phyloP scores from a whole-genome alignment of 2,113 vertebrate species.

The Cnemophilus loriae region DNA sequence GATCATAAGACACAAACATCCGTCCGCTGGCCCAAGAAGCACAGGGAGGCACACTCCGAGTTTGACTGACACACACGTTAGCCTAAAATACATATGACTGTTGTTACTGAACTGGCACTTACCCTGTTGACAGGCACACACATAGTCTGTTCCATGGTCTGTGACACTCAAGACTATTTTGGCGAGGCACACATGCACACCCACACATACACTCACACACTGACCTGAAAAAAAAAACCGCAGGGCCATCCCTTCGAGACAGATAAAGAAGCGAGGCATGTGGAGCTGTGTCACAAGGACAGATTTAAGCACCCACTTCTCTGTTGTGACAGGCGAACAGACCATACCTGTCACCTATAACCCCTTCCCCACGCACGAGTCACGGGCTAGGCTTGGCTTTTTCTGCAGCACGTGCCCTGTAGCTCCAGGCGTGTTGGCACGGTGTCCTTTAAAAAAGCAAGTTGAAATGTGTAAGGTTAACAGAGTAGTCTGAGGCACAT shows the following conservation, averaged over 20 bases:
- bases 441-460: neutral
- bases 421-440: neutral
- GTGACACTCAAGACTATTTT: fast-evolving
- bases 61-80: neutral
- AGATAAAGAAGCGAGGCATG: neutral
- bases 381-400: neutral
- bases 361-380: fast-evolving
- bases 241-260: neutral
- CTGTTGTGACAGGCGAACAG: neutral
- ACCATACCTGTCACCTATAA: neutral
- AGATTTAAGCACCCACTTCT: neutral
- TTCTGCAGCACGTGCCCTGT: fast-evolving
- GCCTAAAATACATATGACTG: neutral
- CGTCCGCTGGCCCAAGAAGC: neutral
- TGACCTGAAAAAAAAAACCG: neutral
- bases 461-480: neutral
- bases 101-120: neutral
- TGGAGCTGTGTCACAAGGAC: neutral
- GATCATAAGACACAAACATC: neutral
- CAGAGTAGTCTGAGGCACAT: neutral
- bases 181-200: neutral
- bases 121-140: neutral
- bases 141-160: neutral
- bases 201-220: neutral
- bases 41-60: neutral